Base-by-base conservation (phyloP, 2,113 vertebrate species). In the Burhinus oedicnemus region DNA sequence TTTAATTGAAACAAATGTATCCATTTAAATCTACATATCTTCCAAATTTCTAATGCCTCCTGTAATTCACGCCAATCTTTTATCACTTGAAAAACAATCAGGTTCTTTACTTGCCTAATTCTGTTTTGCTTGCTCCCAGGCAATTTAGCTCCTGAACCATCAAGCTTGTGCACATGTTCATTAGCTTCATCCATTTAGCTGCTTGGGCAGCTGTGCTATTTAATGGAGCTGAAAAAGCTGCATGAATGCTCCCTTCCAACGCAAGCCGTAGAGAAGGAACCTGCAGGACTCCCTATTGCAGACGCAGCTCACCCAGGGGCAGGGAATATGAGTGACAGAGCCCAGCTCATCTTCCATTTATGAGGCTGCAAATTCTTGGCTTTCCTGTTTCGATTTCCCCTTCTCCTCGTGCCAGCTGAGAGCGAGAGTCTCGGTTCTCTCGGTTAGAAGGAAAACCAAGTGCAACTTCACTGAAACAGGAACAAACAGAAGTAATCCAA, bases 1-100 rank as follows among this genome's bases (percentile, higher is more conserved):
- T 61, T 95, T 94, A 97, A 97, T 72, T 75, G 75, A 83, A 84
- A 95, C 86, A 96, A 96, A 86, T 92, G 55, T 30, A 60, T 34
- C 80, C 64, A 83, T 75, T 97, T 94, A 94, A 77, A 69, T 65
- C 58, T 62, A 79, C 86, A 36, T 27, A 77, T 89, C 76, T 72
- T 68, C 86, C 90, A 68, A 22, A 93, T 96, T 92, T 64, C 85
- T 86, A 68, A 20, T 69, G 96, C 82, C 89, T 94, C 93, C 87
- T 72, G 75, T 93, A 96, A 97, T 97, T 95, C 93, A 77, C 29
- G 57, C 61, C 91, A 61, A 87, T 86, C 86, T 95, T 95, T 96
- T 76, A 96, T 90, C 94, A 93, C 97, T 89, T 90, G 94, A 94
- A 82, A 94, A 97, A 96, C 93, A 89, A 96, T 69, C 89, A 58